Evolutionary conservation across 2,113 vertebrate genomes (phyloP), one percentile per base, ranked within the genome.

Genomic region (Rattus norvegicus): DNA sequence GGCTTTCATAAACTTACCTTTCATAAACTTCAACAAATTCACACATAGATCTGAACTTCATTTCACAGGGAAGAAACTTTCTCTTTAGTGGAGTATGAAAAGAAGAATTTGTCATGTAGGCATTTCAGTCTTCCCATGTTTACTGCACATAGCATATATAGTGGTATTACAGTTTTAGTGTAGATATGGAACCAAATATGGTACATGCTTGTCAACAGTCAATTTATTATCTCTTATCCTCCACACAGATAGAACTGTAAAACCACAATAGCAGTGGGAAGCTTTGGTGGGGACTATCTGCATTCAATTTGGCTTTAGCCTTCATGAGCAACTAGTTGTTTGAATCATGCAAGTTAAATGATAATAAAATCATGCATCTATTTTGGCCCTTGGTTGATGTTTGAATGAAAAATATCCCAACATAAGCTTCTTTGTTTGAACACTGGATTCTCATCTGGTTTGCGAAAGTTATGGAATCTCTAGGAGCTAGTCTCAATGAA

Each of bases 151-250:
- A 79, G 43, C 89, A 30, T 43, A 11, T 10, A 26, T 76, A 73
- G 47, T 83, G 61, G 26, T 73, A 30, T 89, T 75, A 11, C 1
- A 89, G 19, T 54, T 93, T 90, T n/a, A 77, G 33, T 4, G 0
- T 26, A 94, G 88, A 85, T n/a, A 92, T 36, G 12, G 69, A 81
- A 90, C 90, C 10, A 97, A 90, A 88, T 36, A 72, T 33, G 24
- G 61, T 84, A 52, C 87, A 85, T 0, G 10, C 13, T 43, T 72
- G 69, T 87, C 61, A 92, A 67, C 79, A 56, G 16, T 91, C 2
- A 3, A 43, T 96, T 96, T 90, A 75, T 75, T 80, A 70, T 59
- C 26, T n/a, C 33, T 43, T 43, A 36, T 26, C 36, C 16, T 67
- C 69, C 84, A 52, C 54, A 63, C 43, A 79, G 13, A 30, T 81